phyloP scores from a whole-genome alignment of 2,888 invertebrate genomes.

The Melinaea menophilus region DNA sequence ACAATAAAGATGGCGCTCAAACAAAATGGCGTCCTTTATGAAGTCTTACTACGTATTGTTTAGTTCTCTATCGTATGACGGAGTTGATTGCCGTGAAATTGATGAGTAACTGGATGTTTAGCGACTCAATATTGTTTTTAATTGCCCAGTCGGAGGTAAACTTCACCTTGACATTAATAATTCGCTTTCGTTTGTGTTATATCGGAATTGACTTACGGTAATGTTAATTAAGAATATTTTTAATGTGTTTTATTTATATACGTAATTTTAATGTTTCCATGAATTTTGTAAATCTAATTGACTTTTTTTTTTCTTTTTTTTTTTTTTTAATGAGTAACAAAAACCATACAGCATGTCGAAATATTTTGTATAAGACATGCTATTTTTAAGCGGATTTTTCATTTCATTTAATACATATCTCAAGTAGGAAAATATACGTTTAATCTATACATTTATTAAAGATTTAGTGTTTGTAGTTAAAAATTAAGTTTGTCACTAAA shows the following conservation, averaged over 20 bases:
- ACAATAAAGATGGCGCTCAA: conserved; percentile 70
- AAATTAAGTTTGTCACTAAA: too few species aligned
- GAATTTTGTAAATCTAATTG: neutral
- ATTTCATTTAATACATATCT: too few species aligned
- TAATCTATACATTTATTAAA: too few species aligned
- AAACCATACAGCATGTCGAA: too few species aligned
- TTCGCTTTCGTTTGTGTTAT: conserved; percentile 32
- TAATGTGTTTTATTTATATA: conserved; percentile 33
- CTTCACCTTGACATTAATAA: conserved; percentile 62
- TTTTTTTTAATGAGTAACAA: too few species aligned
- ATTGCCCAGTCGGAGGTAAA: conserved; percentile 41
- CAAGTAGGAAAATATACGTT: too few species aligned
- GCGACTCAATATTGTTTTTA: conserved; percentile 42
- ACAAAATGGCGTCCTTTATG: conserved; percentile 74
- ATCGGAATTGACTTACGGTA: conserved; percentile 36
- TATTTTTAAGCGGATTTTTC: too few species aligned
- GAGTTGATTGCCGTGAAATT: conserved; percentile 64
- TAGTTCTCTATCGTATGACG: conserved; percentile 27
- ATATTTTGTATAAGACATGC: too few species aligned
- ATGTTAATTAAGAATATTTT: conserved; percentile 63
- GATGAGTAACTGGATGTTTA: conserved; percentile 49
- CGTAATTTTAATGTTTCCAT: conserved; percentile 49
- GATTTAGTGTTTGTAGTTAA: too few species aligned
- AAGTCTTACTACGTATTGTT: conserved; percentile 41
- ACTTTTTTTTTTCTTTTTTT: too few species aligned